These are phyloP conservation scores for Arnoldichthys spilopterus DNA, from an alignment of 2,797 vertebrate genomes.

Conservation along the genomic window DNA sequence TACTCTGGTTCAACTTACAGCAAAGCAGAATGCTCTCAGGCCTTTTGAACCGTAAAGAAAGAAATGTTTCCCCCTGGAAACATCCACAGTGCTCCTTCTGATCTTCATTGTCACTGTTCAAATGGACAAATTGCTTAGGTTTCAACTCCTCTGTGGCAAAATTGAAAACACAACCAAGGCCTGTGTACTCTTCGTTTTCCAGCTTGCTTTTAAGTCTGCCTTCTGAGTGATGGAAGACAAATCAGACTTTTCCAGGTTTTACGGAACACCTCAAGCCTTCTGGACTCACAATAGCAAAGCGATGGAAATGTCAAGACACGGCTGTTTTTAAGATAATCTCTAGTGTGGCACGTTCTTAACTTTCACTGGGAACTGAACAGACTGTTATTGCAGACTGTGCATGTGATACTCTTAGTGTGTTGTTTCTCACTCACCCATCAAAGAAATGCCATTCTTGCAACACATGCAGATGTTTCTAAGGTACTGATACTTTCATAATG, in stretches of 20 bases:
- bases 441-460: background rate
- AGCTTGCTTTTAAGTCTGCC: slow-evolving; percentile 52
- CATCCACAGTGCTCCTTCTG: slow-evolving; percentile 46
- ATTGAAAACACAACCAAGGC: slow-evolving; percentile 47
- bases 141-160: slow-evolving; percentile 43
- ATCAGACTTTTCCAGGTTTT: slow-evolving; percentile 51
- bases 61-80: slow-evolving; percentile 49
- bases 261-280: slow-evolving; percentile 56
- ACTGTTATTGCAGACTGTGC: slow-evolving; percentile 13
- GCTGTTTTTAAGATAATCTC: slow-evolving; percentile 32
- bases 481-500: slow-evolving; percentile 14
- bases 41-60: slow-evolving; percentile 47
- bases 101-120: slow-evolving; percentile 49
- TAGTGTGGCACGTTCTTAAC: slow-evolving; percentile 23
- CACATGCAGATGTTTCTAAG: slow-evolving; percentile 21
- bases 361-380: slow-evolving; percentile 8
- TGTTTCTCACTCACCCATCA: background rate
- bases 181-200: slow-evolving; percentile 27
- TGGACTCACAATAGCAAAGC: slow-evolving; percentile 44
- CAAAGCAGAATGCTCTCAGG: slow-evolving; percentile 23
- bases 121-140: slow-evolving; percentile 48
- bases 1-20: slow-evolving; percentile 40
- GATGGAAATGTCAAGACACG: slow-evolving; percentile 35
- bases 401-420: background rate
- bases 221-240: slow-evolving; percentile 52